A percentile compares a stretch with the other conserved stretches of the same genome.
These are phyloP conservation scores for Paguma larvata DNA, from an alignment of 2,797 vertebrate species.

Conservation along the genomic window DNA sequence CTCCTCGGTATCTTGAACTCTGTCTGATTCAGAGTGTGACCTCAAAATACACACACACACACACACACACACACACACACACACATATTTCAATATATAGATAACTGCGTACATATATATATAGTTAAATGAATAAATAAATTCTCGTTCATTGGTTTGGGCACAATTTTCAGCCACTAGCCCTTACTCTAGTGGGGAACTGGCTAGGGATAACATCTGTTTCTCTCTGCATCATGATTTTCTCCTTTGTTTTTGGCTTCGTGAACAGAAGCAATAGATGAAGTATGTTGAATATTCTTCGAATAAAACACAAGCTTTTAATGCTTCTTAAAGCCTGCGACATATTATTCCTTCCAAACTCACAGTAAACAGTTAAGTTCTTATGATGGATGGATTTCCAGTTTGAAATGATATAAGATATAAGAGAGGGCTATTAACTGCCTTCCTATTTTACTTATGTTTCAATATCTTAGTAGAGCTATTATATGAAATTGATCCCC, in stretches of 20 bases:
- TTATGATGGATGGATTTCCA: conserved; percentile 55
- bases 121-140: not conserved
- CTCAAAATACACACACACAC: not conserved
- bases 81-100: not conserved
- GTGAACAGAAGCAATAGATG: not conserved
- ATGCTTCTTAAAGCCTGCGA: conserved; percentile 33
- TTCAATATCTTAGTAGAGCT: conserved; percentile 67
- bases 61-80: no score
- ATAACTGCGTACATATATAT: not conserved
- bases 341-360: not conserved
- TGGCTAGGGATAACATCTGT: not conserved
- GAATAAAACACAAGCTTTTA: conserved; percentile 15
- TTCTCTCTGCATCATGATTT: not conserved
- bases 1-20: not conserved
- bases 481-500: conserved; percentile 61
- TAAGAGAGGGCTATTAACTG: conserved; percentile 1
- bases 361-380: not conserved
- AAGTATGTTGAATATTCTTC: not conserved
- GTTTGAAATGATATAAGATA: conserved; percentile 34
- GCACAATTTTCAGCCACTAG: not conserved
- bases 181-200: not conserved
- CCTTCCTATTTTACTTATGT: conserved; percentile 67
- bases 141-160: not conserved
- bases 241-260: not conserved
- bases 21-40: not conserved